Percentiles rank a stretch among this genome's conserved stretches.
These are phyloP conservation scores for Xylota segnis DNA, from an alignment of 2,888 invertebrate species.

Conservation along the genomic window DNA sequence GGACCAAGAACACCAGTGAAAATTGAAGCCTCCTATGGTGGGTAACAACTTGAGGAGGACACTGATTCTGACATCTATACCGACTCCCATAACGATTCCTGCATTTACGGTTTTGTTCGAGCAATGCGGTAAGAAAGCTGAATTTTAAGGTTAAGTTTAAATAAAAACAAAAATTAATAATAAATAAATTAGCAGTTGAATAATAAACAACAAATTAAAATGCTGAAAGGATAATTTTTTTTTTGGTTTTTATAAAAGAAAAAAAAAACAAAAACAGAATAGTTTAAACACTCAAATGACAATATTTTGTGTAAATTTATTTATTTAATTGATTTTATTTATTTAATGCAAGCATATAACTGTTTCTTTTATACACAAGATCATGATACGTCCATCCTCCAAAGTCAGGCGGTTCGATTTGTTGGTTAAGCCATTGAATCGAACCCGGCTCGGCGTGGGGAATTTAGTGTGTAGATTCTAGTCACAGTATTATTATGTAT, in stretches of 20 bases:
- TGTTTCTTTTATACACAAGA: conserved; percentile 75
- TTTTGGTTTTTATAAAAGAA: conserved; percentile 17
- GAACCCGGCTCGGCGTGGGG: conserved; percentile 51
- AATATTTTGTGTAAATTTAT: conserved; percentile 68
- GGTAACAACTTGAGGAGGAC: conserved; percentile 67
- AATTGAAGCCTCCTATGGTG: conserved; percentile 70
- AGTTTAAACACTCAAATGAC: conserved; percentile 72
- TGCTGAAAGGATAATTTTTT: background rate
- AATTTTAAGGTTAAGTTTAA: conserved; percentile 59
- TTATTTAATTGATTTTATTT: conserved; percentile 50
- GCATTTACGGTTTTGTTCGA: conserved; percentile 74
- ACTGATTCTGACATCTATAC: conserved; percentile 13
- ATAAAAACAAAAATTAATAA: conserved; percentile 10
- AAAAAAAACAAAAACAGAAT: conserved; percentile 4
- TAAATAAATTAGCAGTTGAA: conserved; percentile 13
- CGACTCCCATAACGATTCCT: conserved; percentile 61
- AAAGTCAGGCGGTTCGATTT: conserved; percentile 40
- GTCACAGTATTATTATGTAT: conserved; percentile 75
- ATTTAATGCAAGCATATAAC: conserved; percentile 65
- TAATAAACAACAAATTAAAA: conserved; percentile 14
- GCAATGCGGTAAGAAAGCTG: conserved; percentile 73
- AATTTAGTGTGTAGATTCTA: conserved; percentile 78
- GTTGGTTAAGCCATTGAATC: background rate
- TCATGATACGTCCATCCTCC: conserved; percentile 79
- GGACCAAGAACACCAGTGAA: conserved; percentile 62